A percentile compares a stretch with the other conserved stretches of the same genome.
These are phyloP conservation scores for Hyposoter dolosus DNA, from an alignment of 2,888 invertebrate genomes.

Conservation along the genomic window DNA sequence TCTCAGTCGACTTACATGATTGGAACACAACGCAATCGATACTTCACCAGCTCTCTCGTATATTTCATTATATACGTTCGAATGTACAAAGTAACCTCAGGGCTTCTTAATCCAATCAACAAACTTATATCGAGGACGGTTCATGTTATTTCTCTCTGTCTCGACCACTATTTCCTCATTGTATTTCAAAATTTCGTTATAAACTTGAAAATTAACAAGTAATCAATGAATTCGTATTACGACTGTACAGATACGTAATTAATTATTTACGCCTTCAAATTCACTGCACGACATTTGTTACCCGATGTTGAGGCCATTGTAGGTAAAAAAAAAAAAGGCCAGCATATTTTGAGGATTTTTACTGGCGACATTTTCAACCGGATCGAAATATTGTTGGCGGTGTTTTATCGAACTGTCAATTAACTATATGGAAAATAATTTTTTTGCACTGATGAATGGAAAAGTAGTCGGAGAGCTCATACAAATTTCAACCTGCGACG, in stretches of 20 bases:
- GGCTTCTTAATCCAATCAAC: slow-evolving; percentile 67
- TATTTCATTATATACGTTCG: slow-evolving; percentile 35
- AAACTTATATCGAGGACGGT: slow-evolving; percentile 28
- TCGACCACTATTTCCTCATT: slow-evolving; percentile 4
- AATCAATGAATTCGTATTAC: not conserved
- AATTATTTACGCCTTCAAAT: not conserved
- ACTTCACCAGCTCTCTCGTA: slow-evolving; percentile 18
- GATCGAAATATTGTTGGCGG: no score
- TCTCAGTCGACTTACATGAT: slow-evolving; percentile 9
- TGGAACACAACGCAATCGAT: slow-evolving; percentile 49
- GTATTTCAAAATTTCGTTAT: not conserved
- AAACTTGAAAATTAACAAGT: not conserved
- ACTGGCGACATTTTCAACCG: no score
- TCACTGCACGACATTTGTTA: not conserved
- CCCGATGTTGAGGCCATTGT: no score
- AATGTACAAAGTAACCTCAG: slow-evolving; percentile 37
- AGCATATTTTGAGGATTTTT: no score
- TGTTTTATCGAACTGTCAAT: no score
- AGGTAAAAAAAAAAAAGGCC: no score
- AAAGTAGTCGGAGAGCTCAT: no score
- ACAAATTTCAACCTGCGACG: no score
- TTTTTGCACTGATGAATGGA: no score
- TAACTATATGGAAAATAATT: no score
- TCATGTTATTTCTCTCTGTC: slow-evolving; percentile 34
- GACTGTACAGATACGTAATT: not conserved